Conservation (phyloP, 2,797 vertebrate genomes). For the Schizothorax lantsangensis region DNA sequence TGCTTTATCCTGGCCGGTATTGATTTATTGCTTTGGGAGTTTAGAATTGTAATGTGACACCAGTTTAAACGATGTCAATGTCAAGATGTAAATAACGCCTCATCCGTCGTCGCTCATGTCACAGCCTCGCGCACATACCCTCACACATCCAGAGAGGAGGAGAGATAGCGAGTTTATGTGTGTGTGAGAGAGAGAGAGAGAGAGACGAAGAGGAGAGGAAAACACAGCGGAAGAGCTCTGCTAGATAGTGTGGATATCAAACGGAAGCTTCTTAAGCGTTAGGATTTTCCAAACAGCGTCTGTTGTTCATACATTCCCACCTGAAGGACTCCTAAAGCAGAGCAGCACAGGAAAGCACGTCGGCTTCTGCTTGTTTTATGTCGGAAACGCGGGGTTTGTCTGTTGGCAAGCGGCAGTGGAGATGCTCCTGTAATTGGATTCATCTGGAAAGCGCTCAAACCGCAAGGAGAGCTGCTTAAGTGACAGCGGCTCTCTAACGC, state of each 20-base stretch:
- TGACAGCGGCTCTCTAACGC: constrained; percentile 39
- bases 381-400: constrained; percentile 21
- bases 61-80: constrained; percentile 22
- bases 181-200: not conserved
- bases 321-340: constrained; percentile 46
- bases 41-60: not conserved
- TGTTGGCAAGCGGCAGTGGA: constrained; percentile 50
- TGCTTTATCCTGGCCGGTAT: not conserved
- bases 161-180: not conserved
- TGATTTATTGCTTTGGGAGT: constrained; percentile 15
- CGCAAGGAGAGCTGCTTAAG: constrained; percentile 44
- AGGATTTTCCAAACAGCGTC: constrained; percentile 40
- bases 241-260: constrained; percentile 47
- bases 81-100: constrained; percentile 10
- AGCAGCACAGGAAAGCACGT: constrained; percentile 18
- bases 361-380: constrained; percentile 32
- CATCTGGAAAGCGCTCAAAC: constrained; percentile 57
- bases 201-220: not conserved
- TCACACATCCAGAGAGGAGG: constrained; percentile 51
- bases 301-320: not conserved
- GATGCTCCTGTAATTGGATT: constrained; percentile 65
- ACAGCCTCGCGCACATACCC: constrained; percentile 53
- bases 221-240: constrained; percentile 48
- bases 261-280: constrained; percentile 40
- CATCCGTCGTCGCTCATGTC: not conserved